Evolutionary conservation across 1,140 invertebrate species (phyloP).

Genomic region (Diuraphis noxia): DNA sequence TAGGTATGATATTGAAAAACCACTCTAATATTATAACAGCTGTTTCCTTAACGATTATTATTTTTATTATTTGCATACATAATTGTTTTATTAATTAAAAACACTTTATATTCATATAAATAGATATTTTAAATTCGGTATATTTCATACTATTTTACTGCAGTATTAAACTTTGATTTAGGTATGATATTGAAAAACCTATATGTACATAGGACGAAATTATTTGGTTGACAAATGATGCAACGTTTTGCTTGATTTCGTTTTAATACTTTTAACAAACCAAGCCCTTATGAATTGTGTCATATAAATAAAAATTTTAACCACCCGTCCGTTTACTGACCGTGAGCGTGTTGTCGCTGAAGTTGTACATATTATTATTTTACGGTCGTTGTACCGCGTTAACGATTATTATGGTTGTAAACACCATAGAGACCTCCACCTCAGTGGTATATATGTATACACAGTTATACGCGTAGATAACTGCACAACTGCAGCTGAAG

Average conservation of each 20-base stretch:
- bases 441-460: not conserved
- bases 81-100: too few species aligned
- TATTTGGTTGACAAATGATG: not conserved
- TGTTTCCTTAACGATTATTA: too few species aligned
- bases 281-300: not conserved
- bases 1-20: too few species aligned
- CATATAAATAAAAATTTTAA: not conserved
- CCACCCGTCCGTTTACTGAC: not conserved
- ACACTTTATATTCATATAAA: not conserved
- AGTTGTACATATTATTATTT: not conserved
- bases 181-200: not conserved
- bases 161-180: not conserved
- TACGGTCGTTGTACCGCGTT: not conserved
- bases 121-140: not conserved
- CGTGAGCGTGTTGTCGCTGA: not conserved
- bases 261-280: not conserved
- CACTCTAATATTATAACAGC: too few species aligned
- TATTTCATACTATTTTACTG: not conserved
- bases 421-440: not conserved
- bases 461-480: not conserved
- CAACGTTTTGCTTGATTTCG: not conserved
- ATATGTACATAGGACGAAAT: not conserved
- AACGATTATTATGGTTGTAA: not conserved
- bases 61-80: too few species aligned
- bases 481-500: not conserved